A percentile compares a stretch with the other conserved stretches of the same genome.
Evolutionary conservation across 2,797 vertebrate species (phyloP).

Genomic region (Chelon auratus): DNA sequence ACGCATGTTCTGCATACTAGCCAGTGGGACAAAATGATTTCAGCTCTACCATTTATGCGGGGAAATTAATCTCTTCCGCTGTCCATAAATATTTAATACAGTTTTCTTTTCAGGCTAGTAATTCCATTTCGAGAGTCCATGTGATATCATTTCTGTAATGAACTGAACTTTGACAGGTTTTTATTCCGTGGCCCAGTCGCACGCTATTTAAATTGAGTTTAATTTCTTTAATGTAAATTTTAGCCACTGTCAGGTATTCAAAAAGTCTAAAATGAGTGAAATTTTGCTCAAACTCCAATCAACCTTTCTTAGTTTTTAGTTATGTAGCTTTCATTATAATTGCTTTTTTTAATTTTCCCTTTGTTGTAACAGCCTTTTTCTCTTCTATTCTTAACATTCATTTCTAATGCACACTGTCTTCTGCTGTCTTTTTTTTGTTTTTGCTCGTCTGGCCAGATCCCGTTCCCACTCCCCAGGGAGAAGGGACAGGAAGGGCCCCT

Average conservation of each 20-base stretch:
- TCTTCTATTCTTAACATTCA: constrained; percentile 8
- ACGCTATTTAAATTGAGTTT: neutral
- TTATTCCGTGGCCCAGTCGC: constrained; percentile 15
- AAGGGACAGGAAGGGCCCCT: constrained; percentile 86
- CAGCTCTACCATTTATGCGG: constrained; percentile 37
- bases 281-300: neutral
- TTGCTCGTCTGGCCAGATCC: constrained; percentile 70
- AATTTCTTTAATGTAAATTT: constrained; percentile 8
- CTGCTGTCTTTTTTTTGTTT: constrained; percentile 27
- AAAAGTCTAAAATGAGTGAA: neutral
- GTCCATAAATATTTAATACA: constrained; percentile 45
- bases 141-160: constrained; percentile 17
- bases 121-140: constrained; percentile 39
- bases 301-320: neutral
- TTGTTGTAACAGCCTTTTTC: neutral
- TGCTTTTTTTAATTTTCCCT: neutral
- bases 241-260: neutral
- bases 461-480: constrained; percentile 89
- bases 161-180: neutral
- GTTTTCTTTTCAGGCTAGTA: constrained; percentile 33
- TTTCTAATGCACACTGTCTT: constrained; percentile 32
- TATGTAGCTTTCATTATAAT: neutral
- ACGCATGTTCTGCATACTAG: constrained; percentile 7
- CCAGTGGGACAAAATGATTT: constrained; percentile 32
- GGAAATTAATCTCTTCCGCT: constrained; percentile 32